A percentile compares a stretch with the other conserved stretches of the same genome.
These are phyloP conservation scores for Allophyes oxyacanthae DNA, from an alignment of 2,888 invertebrate species.

Conservation along the genomic window DNA sequence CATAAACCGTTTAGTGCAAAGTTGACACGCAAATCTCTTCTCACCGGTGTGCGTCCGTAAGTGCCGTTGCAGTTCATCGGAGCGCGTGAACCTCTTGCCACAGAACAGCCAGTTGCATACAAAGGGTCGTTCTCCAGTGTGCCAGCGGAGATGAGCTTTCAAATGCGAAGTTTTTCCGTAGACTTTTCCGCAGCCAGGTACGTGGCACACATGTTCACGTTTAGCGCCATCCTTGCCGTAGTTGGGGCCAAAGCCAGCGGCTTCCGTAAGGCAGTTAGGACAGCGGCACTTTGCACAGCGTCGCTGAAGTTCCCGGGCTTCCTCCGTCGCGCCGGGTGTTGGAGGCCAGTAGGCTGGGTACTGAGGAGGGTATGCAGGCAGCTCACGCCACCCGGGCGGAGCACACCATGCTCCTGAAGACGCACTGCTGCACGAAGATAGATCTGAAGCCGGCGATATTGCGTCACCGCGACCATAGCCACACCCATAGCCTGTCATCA, in stretches of 20 bases:
- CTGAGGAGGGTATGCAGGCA: constrained; percentile 83
- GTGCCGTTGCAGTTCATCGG: constrained; percentile 97
- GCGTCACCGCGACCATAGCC: constrained; percentile 87
- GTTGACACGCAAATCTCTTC: constrained; percentile 95
- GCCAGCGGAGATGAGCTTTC: constrained; percentile 97
- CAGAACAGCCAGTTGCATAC: constrained; percentile 97
- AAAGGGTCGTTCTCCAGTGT: constrained; percentile 97
- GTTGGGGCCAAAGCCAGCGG: constrained; percentile 92
- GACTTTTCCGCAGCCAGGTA: constrained; percentile 95
- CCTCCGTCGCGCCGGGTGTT: constrained; percentile 79
- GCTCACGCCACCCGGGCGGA: constrained; percentile 79
- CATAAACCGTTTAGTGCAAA: constrained; percentile 97
- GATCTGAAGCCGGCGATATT: constrained; percentile 83
- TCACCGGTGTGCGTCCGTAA: constrained; percentile 97
- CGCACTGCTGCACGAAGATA: constrained; percentile 84
- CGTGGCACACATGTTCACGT: constrained; percentile 95
- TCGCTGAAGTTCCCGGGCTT: constrained; percentile 90
- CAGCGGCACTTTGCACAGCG: constrained; percentile 94
- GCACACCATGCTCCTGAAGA: constrained; percentile 81
- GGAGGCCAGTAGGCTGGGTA: constrained; percentile 86
- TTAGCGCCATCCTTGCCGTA: constrained; percentile 93
- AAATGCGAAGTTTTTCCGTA: constrained; percentile 98
- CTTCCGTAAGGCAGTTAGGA: constrained; percentile 95
- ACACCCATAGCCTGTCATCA: constrained; percentile 82
- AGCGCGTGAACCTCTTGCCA: constrained; percentile 96